A percentile compares a stretch with the other conserved stretches of the same genome.
These are phyloP conservation scores for Machimus rusticus DNA, from an alignment of 2,888 invertebrate species.

Conservation along the genomic window DNA sequence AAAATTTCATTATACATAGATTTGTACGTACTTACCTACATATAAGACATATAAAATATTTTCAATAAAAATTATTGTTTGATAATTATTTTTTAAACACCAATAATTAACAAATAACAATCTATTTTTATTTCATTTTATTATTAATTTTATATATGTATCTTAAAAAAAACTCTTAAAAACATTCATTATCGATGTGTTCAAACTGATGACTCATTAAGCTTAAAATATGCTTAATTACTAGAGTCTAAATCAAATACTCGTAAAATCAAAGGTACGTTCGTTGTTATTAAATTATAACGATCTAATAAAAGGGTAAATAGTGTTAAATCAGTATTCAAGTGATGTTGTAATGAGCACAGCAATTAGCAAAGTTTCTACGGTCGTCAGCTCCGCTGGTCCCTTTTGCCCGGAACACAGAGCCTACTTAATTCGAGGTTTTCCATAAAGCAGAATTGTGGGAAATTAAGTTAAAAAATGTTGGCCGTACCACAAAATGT, in stretches of 20 bases:
- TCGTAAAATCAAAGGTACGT: background rate
- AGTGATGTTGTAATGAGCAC: background rate
- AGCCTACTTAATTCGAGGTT: background rate
- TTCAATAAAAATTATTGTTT: no score
- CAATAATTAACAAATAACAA: no score
- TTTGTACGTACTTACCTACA: no score
- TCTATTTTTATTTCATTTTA: no score
- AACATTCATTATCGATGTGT: no score
- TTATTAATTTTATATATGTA: no score
- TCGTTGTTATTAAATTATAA: background rate
- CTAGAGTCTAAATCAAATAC: background rate
- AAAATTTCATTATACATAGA: no score
- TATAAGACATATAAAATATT: no score
- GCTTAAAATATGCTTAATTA: no score
- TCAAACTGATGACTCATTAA: no score
- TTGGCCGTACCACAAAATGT: background rate
- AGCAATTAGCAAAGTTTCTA: background rate
- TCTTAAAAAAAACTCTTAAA: no score
- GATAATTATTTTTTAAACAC: no score
- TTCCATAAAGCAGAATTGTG: slow-evolving; percentile 1
- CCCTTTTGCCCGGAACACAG: background rate
- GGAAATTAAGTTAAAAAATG: slow-evolving; percentile 17
- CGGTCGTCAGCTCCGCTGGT: background rate
- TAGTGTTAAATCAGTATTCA: background rate
- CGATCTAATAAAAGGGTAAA: background rate